phyloP scores from a whole-genome alignment of 1,140 invertebrate genomes.

The Conus betulinus region DNA sequence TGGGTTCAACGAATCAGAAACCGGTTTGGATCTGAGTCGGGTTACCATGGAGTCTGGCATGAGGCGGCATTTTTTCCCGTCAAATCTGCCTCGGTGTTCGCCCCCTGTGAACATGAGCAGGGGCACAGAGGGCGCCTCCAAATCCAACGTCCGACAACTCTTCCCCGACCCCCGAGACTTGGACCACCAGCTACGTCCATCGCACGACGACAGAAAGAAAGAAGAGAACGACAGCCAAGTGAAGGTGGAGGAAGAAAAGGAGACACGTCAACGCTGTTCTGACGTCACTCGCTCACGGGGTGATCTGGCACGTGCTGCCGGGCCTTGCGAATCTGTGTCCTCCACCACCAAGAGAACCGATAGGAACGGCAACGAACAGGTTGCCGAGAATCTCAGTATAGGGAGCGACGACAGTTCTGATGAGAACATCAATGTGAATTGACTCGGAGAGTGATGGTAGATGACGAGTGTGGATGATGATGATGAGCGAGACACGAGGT shows the following conservation, averaged over 20 bases:
- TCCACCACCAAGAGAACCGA: background rate
- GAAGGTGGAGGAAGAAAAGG: background rate
- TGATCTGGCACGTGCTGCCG: background rate
- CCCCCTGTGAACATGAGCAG: too few relatives aligned
- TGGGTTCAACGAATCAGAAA: background rate
- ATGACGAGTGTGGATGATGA: background rate
- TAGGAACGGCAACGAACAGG: background rate
- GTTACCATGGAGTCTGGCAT: background rate
- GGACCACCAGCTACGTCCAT: background rate
- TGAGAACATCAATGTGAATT: background rate
- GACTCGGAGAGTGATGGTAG: background rate
- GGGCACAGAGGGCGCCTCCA: background rate
- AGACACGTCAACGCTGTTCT: background rate
- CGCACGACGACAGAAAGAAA: conserved; percentile 47
- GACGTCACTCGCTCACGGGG: background rate
- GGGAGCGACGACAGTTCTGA: background rate
- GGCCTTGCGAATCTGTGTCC: background rate
- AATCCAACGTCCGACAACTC: background rate
- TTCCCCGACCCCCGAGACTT: background rate
- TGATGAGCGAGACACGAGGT: background rate
- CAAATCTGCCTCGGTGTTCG: background rate
- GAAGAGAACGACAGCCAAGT: conserved; percentile 34
- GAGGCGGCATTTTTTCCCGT: too few relatives aligned
- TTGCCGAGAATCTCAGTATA: too few relatives aligned
- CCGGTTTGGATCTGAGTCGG: conserved; percentile 17